These are phyloP conservation scores for Labeo calbasu DNA, from an alignment of 2,797 vertebrate genomes.

Conservation along the genomic window DNA sequence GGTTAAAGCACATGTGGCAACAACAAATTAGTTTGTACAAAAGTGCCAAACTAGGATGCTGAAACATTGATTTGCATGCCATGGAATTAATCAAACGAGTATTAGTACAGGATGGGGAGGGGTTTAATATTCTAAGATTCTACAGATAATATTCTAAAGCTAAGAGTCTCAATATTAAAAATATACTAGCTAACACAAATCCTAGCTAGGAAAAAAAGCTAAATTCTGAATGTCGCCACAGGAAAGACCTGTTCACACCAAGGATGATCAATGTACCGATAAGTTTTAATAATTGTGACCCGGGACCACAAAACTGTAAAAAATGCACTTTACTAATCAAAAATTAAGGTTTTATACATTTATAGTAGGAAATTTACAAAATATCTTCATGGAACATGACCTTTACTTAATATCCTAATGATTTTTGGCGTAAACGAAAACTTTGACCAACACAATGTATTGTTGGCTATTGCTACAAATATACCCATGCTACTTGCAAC, in stretches of 20 bases:
- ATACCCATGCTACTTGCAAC: no score
- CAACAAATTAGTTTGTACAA: not conserved
- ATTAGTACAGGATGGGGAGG: not conserved
- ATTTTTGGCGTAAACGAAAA: no score
- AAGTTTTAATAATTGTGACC: not conserved
- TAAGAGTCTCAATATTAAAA: not conserved
- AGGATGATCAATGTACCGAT: not conserved
- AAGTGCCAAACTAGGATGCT: not conserved
- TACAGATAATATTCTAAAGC: not conserved
- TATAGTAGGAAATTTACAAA: no score
- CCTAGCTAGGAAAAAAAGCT: not conserved
- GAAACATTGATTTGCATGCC: conserved; percentile 8
- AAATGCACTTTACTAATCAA: no score
- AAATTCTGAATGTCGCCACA: not conserved
- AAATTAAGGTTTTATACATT: no score
- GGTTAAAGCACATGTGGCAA: not conserved
- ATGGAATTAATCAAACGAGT: not conserved
- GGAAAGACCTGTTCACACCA: not conserved
- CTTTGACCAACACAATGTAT: no score
- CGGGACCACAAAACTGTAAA: no score
- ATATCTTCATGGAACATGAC: no score
- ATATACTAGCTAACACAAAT: not conserved
- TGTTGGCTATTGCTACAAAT: no score
- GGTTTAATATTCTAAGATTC: not conserved
- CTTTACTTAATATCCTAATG: no score